These are phyloP conservation scores for Acanthornis magna DNA, from an alignment of 2,797 vertebrate genomes.

Conservation along the genomic window DNA sequence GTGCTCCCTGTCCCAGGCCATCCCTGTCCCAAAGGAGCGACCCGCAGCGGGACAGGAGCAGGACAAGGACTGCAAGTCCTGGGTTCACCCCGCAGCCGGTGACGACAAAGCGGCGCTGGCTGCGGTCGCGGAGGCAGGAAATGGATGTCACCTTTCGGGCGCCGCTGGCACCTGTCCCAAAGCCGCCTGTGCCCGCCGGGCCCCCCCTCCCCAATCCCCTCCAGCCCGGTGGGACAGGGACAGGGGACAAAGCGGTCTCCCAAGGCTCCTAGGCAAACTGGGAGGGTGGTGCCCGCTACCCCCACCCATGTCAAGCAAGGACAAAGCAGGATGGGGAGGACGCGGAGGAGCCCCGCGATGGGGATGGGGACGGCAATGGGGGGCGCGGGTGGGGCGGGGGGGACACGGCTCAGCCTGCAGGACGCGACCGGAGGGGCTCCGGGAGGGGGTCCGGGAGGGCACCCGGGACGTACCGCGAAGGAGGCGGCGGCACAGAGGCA, in stretches of 20 bases:
- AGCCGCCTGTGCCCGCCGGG: background rate
- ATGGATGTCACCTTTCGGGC: constrained; percentile 35
- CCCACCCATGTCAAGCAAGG: background rate
- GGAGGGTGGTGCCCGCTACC: background rate
- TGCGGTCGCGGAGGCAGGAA: background rate
- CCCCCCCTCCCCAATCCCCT: background rate
- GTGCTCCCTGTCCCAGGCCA: background rate
- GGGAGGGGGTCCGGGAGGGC: background rate
- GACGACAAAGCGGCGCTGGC: background rate
- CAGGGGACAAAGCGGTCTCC: background rate
- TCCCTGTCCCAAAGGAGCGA: background rate
- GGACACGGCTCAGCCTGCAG: background rate
- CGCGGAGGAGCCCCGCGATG: background rate
- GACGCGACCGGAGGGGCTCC: background rate
- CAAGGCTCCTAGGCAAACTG: background rate
- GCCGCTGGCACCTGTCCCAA: background rate
- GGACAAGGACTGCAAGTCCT: background rate
- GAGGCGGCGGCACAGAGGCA: constrained; percentile 84
- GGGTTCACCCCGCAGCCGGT: background rate
- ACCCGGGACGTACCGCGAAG: constrained; percentile 80
- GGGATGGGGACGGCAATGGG: background rate
- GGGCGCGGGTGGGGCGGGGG: background rate
- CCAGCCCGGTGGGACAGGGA: background rate
- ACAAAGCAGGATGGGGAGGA: constrained; percentile 7
- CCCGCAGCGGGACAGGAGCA: background rate